phyloP scores from a whole-genome alignment of 2,113 vertebrate species.

The Vireo altiloquus region DNA sequence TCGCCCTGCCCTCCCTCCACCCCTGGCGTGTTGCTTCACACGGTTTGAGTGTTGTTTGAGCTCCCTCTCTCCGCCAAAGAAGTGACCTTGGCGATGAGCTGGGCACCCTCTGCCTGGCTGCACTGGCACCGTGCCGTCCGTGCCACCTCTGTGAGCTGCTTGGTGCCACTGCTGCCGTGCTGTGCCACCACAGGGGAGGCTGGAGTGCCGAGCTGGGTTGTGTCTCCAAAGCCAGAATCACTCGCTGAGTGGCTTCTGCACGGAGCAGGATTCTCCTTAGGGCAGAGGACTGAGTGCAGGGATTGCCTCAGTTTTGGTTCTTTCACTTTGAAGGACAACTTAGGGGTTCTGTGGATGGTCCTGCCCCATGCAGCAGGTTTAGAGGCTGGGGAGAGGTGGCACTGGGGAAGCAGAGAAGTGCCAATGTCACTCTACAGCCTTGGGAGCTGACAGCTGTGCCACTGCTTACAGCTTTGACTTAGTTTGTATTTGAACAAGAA shows the following conservation, averaged over 20 bases:
- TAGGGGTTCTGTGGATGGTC: background rate
- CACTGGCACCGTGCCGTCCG: background rate
- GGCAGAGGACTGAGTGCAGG: background rate
- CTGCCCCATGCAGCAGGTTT: background rate
- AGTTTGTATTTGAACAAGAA: background rate
- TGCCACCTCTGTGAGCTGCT: background rate
- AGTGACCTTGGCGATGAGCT: background rate
- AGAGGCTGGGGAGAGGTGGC: background rate
- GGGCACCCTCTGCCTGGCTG: background rate
- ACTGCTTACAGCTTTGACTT: background rate
- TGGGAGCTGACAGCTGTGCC: fast-evolving
- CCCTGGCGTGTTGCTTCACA: background rate
- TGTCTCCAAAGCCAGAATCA: background rate
- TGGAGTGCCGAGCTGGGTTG: background rate
- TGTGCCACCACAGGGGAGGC: fast-evolving
- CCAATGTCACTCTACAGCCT: background rate
- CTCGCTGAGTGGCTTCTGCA: background rate
- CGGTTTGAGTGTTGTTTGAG: background rate
- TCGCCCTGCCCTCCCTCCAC: fast-evolving
- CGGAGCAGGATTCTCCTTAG: background rate
- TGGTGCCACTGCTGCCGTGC: background rate
- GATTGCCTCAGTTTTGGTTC: background rate
- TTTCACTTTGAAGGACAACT: background rate
- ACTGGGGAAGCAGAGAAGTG: background rate
- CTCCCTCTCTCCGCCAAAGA: background rate